Evolutionary conservation across 2,113 vertebrate genomes (phyloP).

Genomic region (Seriola rivoliana): DNA sequence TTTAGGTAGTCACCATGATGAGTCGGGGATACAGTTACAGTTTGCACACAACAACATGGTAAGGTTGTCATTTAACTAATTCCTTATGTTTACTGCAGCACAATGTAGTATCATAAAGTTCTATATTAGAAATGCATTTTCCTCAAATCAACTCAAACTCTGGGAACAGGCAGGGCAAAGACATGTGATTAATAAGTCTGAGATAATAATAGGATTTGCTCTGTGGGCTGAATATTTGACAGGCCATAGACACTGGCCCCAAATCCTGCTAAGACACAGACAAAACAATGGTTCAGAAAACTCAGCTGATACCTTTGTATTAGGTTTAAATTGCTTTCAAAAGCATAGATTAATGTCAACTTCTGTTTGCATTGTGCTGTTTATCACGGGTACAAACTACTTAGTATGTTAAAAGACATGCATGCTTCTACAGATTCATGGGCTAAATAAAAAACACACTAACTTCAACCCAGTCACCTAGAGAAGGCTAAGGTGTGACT

Average conservation of each 20-base stretch:
- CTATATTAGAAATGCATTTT: not conserved
- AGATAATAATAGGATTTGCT: not conserved
- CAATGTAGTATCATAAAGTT: not conserved
- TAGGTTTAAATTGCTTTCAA: no score
- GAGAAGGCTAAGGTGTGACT: not conserved
- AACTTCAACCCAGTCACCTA: not conserved
- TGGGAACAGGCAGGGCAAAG: not conserved
- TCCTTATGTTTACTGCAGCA: no score
- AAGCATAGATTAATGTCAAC: no score
- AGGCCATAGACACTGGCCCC: not conserved
- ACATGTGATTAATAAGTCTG: not conserved
- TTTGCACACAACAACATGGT: no score
- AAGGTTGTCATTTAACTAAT: not conserved
- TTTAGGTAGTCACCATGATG: not conserved
- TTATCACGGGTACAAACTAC: not conserved
- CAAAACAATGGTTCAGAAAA: no score
- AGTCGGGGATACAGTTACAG: no score
- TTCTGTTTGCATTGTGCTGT: no score
- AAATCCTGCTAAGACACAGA: no score
- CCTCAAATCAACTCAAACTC: not conserved
- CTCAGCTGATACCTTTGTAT: no score
- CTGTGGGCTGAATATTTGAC: not conserved
- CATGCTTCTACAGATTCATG: not conserved
- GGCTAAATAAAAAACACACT: not conserved
- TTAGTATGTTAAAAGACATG: no score